Percentiles rank a stretch among this genome's conserved stretches.
Evolutionary conservation across 2,888 invertebrate species (phyloP).

Genomic region (Chymomyza fuscimana): DNA sequence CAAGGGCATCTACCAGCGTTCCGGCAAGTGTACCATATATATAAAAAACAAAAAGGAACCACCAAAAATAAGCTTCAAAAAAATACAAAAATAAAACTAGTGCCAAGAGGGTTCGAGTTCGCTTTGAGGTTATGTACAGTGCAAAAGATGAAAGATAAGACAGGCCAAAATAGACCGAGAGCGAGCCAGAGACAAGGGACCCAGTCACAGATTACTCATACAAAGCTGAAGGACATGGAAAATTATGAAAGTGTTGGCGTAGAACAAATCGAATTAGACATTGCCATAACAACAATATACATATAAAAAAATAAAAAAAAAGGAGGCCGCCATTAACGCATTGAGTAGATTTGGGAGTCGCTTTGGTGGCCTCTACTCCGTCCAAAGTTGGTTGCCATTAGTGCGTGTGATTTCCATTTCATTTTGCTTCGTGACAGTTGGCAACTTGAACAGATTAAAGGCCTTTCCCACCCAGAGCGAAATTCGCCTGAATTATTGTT

Average conservation of each 20-base stretch:
- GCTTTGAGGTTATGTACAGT: slow-evolving; percentile 60
- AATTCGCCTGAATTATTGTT: slow-evolving; percentile 72
- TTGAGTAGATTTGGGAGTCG: background rate
- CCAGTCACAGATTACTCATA: slow-evolving; percentile 48
- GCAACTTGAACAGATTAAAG: slow-evolving; percentile 79
- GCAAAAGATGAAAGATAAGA: slow-evolving; percentile 65
- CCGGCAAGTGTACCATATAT: slow-evolving; percentile 65
- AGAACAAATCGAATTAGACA: slow-evolving; percentile 79
- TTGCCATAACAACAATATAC: slow-evolving; percentile 46
- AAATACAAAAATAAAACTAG: background rate
- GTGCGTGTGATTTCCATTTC: slow-evolving; percentile 76
- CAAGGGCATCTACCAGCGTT: slow-evolving; percentile 5
- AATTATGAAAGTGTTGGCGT: slow-evolving; percentile 79
- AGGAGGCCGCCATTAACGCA: slow-evolving; percentile 41
- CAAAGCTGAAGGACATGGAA: slow-evolving; percentile 63
- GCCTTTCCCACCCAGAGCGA: slow-evolving; percentile 75
- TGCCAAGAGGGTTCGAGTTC: slow-evolving; percentile 16
- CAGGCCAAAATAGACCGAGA: slow-evolving; percentile 44
- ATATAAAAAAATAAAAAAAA: slow-evolving; percentile 28
- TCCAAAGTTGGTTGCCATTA: slow-evolving; percentile 55
- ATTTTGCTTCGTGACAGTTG: slow-evolving; percentile 78
- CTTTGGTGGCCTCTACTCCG: background rate
- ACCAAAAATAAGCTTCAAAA: slow-evolving; percentile 14
- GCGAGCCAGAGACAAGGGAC: slow-evolving; percentile 8
- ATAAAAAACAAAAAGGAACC: slow-evolving; percentile 36